Evolutionary conservation across 2,113 vertebrate species (phyloP), one percentile per base, ranked within the genome.

Genomic region (Channa maculata): DNA sequence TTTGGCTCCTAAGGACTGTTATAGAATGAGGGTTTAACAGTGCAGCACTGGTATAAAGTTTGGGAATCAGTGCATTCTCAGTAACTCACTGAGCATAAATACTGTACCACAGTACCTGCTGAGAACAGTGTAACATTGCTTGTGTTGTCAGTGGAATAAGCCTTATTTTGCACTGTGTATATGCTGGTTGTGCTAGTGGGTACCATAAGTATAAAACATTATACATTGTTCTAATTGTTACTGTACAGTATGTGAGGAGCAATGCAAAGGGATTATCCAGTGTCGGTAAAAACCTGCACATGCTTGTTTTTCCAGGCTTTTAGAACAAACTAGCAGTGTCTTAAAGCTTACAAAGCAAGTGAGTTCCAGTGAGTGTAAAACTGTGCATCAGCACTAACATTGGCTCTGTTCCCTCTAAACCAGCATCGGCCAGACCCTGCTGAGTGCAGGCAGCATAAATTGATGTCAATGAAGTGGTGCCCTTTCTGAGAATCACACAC

Each of bases 401-500:
- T 68, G 50, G 71, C 48, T 39, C 53, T 43, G 55, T 45, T 59
- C 50, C 37, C 11, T 61, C 15, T 24, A 34, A 64, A 60, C 38
- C 64, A 65, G 71, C 43, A 48, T 71, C 49, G 9, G 13, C 11
- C 37, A 51, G 36, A 14, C 36, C n/a, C 67, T 60, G 71, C 69
- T 66, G 53, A 80, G 13, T 44, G 54, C 49, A 69, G 54, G 68
- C 53, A 57, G 64, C 46, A 50, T 33, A 70, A 33, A 74, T 61
- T 43, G 34, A 69, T 74, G 48, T 12, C 0, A 3, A 14, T 34
- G 39, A 39, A 60, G 36, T 51, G 1, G 45, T 33, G 15, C 60
- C 34, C 54, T 68, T 51, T 64, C n/a, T 50, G 11, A 46, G 50
- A 71, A 64, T 24, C 9, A 49, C 12, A 48, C 36, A 57, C 38